Conservation (phyloP, 2,888 invertebrate genomes). For the Calameuta filiformis region DNA sequence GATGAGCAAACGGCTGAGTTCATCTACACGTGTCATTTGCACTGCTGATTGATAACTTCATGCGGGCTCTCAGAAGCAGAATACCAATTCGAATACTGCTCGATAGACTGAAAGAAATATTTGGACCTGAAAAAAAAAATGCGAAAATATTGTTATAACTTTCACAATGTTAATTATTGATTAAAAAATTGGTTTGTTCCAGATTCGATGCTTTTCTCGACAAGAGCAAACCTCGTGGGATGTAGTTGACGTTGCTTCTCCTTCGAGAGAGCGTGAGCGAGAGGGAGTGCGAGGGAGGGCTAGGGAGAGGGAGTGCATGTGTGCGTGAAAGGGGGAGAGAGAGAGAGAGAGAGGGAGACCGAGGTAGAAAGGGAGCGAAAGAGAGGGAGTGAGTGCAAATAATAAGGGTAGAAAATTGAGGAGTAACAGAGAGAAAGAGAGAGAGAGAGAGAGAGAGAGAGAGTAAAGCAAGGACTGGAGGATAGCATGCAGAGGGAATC, state of each 20-base stretch:
- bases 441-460: constrained; percentile 24
- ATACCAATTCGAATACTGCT: too few species aligned
- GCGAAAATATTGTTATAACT: too few species aligned
- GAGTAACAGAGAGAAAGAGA: constrained; percentile 19
- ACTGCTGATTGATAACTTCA: too few species aligned
- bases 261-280: constrained; percentile 39
- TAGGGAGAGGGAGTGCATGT: constrained; percentile 29
- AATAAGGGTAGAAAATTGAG: constrained; percentile 28
- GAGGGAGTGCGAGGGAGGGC: constrained; percentile 16
- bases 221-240: constrained; percentile 53
- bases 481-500: neutral
- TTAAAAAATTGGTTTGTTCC: constrained; percentile 15
- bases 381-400: constrained; percentile 11
- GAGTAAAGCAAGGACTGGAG: constrained; percentile 17
- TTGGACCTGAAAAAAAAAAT: too few species aligned
- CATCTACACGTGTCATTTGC: too few species aligned
- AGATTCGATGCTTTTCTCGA: constrained; percentile 51
- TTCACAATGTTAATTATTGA: too few species aligned
- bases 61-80: too few species aligned
- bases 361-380: constrained; percentile 22
- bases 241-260: constrained; percentile 59
- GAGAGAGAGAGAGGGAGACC: constrained; percentile 5
- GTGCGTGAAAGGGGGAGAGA: constrained; percentile 13
- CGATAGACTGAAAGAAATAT: too few species aligned
- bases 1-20: too few species aligned